phyloP scores from a whole-genome alignment of 2,797 vertebrate species.

The Odontamblyopus lacepedii region DNA sequence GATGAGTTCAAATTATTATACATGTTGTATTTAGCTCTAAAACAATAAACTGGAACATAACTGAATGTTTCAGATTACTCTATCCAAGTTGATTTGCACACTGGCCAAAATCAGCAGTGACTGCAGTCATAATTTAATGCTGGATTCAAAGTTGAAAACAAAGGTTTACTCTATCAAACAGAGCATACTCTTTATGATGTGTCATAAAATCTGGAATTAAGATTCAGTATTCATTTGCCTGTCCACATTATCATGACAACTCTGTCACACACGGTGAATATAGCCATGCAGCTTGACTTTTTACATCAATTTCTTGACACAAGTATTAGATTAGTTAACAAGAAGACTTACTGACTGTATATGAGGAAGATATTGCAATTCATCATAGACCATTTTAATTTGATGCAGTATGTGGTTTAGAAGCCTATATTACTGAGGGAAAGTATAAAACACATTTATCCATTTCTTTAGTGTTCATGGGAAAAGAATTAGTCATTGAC shows the following conservation, averaged over 20 bases:
- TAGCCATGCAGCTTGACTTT: background rate
- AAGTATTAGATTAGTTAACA: background rate
- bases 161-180: slow-evolving; percentile 24
- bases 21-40: background rate
- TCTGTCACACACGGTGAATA: background rate
- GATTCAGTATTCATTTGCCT: background rate
- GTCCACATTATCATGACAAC: background rate
- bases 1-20: background rate
- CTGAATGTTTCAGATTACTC: too few species aligned
- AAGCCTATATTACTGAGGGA: background rate
- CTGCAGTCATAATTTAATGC: slow-evolving; percentile 1
- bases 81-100: background rate
- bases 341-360: background rate
- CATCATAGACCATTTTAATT: background rate
- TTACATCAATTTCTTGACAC: slow-evolving; percentile 6
- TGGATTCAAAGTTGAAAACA: slow-evolving; percentile 20
- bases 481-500: background rate
- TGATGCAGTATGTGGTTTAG: background rate
- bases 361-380: background rate
- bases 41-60: too few species aligned
- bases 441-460: background rate
- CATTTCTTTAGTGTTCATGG: background rate
- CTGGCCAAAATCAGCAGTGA: slow-evolving; percentile 2
- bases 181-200: slow-evolving; percentile 7
- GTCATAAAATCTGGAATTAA: background rate